Base-by-base conservation (phyloP, 2,888 invertebrate genomes). In the Cryptophagus acutangulus region DNA sequence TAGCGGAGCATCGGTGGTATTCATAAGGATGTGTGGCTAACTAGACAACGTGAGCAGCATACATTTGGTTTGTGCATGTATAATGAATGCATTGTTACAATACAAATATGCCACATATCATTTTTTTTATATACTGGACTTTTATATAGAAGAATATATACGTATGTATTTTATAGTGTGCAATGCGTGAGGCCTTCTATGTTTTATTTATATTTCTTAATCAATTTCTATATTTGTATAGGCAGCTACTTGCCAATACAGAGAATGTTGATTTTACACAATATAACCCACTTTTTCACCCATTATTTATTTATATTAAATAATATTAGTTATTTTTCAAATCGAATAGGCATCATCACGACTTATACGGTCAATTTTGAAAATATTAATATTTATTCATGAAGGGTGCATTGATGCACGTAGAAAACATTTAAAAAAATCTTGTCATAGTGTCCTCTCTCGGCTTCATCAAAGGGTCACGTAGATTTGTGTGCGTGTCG, bases 51-150 rank as follows among this genome's bases (percentile, higher is more conserved):
- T 63, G 63, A 61, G 52, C 58, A 46, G 64, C 59, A 62, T 64
- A 54, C 53, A 56, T 57, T 57, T 48, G 52, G 49, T 51, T 49
- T 50, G 52, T 63, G 64, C 61, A 63, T 63, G 58, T 62, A 62
- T 62, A 61, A 61, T 59, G 58, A 58, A 49, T 45, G 55, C 60
- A 65, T 65, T 65, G 63, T 65, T 65, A 60, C 61, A 56, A 59
- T 61, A 63, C 63, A 63, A 63, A 65, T 65, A 63, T 63, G 61
- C 55, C 61, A 61, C 61, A 63, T 63, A 62, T 59, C 59, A 58
- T 55, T 60, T 56, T 62, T 58, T 60, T 53, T 52, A 34, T 41
- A 38, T 46, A 45, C 42, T 40, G n/a, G n/a, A n/a, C n/a, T n/a
- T n/a, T n/a, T n/a, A n/a, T n/a, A n/a, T n/a, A n/a, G n/a, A n/a